A percentile compares a stretch with the other conserved stretches of the same genome.
phyloP scores from a whole-genome alignment of 1,140 invertebrate species.

The Drosophila ficusphila region DNA sequence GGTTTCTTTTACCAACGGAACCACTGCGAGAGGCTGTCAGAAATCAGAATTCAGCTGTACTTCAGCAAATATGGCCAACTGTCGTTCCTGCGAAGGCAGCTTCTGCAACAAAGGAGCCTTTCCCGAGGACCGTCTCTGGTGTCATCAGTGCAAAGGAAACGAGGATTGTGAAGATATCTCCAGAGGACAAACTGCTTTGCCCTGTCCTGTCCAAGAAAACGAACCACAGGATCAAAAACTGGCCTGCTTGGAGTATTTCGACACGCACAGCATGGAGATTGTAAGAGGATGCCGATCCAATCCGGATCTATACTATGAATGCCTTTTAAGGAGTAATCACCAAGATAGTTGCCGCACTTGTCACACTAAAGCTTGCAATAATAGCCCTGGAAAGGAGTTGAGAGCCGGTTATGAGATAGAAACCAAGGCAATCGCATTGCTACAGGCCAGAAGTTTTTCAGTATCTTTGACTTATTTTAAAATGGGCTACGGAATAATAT shows the following conservation, averaged over 20 bases:
- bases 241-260: slow-evolving; percentile 69
- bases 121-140: slow-evolving; percentile 62
- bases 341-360: slow-evolving; percentile 46
- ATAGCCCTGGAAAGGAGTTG: slow-evolving; percentile 35
- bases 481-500: neutral
- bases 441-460: slow-evolving; percentile 1
- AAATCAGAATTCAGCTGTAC: slow-evolving; percentile 44
- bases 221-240: slow-evolving; percentile 40
- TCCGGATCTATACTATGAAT: slow-evolving; percentile 61
- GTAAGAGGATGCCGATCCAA: slow-evolving; percentile 65
- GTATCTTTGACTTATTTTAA: neutral
- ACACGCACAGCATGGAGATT: slow-evolving; percentile 24
- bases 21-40: slow-evolving; percentile 57
- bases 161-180: slow-evolving; percentile 41
- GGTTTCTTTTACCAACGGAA: slow-evolving; percentile 47
- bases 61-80: slow-evolving; percentile 25
- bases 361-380: slow-evolving; percentile 57
- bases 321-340: slow-evolving; percentile 46
- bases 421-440: slow-evolving; percentile 12
- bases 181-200: slow-evolving; percentile 21
- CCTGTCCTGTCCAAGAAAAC: slow-evolving; percentile 43
- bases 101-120: slow-evolving; percentile 73
- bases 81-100: slow-evolving; percentile 56
- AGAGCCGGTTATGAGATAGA: slow-evolving; percentile 6
- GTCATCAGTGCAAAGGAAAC: slow-evolving; percentile 60